Conservation (phyloP, 2,797 vertebrate species). For the Pachyuromys duprasi region DNA sequence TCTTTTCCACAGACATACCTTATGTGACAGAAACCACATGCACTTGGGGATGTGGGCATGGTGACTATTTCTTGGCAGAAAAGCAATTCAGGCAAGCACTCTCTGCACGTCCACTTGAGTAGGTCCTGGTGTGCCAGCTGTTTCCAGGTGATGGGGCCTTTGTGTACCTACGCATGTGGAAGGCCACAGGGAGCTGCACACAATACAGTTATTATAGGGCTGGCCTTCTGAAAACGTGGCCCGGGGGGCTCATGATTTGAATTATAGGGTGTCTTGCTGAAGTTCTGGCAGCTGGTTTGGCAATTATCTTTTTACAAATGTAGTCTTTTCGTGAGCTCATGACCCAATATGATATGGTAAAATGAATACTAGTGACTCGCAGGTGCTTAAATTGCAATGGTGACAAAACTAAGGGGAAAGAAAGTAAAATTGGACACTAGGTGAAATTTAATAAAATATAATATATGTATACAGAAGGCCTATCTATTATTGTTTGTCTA, state of each 20-base stretch:
- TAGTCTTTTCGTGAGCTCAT: conserved; percentile 80
- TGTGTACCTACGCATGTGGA: conserved; percentile 66
- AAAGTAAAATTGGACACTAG: conserved; percentile 27
- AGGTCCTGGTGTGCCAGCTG: conserved; percentile 83
- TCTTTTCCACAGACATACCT: conserved; percentile 77
- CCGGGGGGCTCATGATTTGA: conserved; percentile 78
- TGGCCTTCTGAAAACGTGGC: conserved; percentile 79
- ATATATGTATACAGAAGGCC: conserved; percentile 42
- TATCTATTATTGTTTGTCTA: not conserved
- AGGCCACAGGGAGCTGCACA: conserved; percentile 71
- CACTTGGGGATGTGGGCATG: conserved; percentile 77
- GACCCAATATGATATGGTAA: conserved; percentile 80
- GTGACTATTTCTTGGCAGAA: conserved; percentile 85
- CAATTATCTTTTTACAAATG: conserved; percentile 82
- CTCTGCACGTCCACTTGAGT: conserved; percentile 80
- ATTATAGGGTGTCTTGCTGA: conserved; percentile 82
- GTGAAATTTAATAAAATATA: conserved; percentile 66
- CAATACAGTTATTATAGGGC: conserved; percentile 81
- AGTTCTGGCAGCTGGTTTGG: conserved; percentile 79
- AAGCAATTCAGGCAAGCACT: conserved; percentile 83
- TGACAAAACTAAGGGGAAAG: conserved; percentile 72
- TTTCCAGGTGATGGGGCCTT: conserved; percentile 25
- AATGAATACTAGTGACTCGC: conserved; percentile 66
- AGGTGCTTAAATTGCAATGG: conserved; percentile 62
- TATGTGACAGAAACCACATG: conserved; percentile 71